Conservation (phyloP, 2,888 invertebrate genomes). For the Xanthia icteritia region DNA sequence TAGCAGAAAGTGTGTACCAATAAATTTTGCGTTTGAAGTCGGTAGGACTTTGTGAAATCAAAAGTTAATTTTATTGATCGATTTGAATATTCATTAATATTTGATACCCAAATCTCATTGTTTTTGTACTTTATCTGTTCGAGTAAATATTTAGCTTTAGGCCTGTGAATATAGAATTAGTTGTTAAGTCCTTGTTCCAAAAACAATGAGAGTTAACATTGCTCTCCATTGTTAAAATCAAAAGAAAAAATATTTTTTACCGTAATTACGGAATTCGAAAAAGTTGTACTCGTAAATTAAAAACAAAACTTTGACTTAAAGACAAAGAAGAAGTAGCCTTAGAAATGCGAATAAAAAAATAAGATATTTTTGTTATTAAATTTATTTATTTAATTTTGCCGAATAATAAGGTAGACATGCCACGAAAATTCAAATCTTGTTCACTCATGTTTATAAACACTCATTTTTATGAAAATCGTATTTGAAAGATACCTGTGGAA, state of each 20-base stretch:
- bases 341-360: conserved; percentile 25
- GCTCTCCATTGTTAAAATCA: conserved; percentile 35
- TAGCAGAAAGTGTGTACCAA: conserved; percentile 30
- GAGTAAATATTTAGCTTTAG: neutral
- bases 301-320: conserved; percentile 39
- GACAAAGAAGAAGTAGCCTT: conserved; percentile 16
- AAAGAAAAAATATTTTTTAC: conserved; percentile 23
- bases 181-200: conserved; percentile 1
- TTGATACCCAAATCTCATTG: neutral
- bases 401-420: neutral
- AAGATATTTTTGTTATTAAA: conserved; percentile 13
- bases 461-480: neutral
- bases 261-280: conserved; percentile 20
- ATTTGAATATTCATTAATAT: neutral
- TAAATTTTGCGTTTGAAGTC: conserved; percentile 26
- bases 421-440: neutral
- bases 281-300: conserved; percentile 42
- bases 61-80: neutral
- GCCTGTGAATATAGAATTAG: conserved; percentile 17
- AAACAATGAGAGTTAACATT: conserved; percentile 18
- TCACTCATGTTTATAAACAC: neutral
- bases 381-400: neutral
- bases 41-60: conserved; percentile 12
- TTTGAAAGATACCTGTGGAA: neutral
- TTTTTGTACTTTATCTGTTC: neutral